Conservation (phyloP, 2,113 vertebrate species). For the Corapipo altera region DNA sequence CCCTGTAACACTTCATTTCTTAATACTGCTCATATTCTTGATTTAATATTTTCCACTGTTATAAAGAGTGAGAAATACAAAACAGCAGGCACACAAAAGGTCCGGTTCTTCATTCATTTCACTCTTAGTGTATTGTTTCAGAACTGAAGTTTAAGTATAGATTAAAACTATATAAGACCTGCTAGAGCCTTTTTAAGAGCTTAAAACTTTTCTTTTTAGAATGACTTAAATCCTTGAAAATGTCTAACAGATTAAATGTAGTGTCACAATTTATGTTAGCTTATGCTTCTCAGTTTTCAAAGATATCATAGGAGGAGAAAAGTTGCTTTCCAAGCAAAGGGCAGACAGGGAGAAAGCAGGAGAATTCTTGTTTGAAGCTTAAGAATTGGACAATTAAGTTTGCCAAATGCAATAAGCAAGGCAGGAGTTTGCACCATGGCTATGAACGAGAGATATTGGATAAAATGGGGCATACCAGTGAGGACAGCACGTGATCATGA, state of each 20-base stretch:
- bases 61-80: background rate
- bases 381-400: background rate
- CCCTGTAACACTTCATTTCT: background rate
- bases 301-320: background rate
- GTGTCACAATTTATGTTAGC: background rate
- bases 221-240: background rate
- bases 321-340: background rate
- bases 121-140: background rate
- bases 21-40: background rate
- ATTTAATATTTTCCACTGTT: background rate
- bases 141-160: background rate
- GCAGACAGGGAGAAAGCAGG: background rate
- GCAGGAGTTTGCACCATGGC: background rate
- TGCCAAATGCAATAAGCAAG: background rate
- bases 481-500: background rate
- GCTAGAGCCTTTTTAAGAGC: background rate
- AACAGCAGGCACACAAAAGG: background rate
- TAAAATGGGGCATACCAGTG: fast-evolving
- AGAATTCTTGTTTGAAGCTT: background rate
- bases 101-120: background rate
- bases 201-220: background rate
- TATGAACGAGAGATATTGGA: background rate
- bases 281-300: background rate
- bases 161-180: background rate
- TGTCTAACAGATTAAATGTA: background rate